A percentile compares a stretch with the other conserved stretches of the same genome.
Conservation (phyloP, 2,797 vertebrate genomes). For the Siniperca obscura region DNA sequence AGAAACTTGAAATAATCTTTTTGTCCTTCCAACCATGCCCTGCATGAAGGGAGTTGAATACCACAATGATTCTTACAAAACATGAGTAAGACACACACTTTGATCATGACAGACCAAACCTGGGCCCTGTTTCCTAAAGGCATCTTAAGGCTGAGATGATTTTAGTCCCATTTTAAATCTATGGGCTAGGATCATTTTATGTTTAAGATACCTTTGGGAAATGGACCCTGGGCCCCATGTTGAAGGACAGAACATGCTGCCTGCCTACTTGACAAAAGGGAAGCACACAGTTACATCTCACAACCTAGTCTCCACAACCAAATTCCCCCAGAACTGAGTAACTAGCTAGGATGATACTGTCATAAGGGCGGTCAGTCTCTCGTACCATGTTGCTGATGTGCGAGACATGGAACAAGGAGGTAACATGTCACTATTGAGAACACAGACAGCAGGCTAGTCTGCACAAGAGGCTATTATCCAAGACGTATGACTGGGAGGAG, state of each 20-base stretch:
- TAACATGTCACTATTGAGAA: constrained; percentile 27
- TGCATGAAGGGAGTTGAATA: not conserved
- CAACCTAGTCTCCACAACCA: not conserved
- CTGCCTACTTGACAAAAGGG: not conserved
- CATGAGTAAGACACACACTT: not conserved
- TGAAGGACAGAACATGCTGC: not conserved
- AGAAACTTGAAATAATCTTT: not conserved
- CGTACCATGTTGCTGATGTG: constrained; percentile 12
- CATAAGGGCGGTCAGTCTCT: not conserved
- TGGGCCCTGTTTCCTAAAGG: not conserved
- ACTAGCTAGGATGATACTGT: not conserved
- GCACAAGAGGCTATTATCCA: constrained; percentile 40
- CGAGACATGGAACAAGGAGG: not conserved
- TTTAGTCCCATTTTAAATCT: constrained; percentile 20
- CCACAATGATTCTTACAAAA: not conserved
- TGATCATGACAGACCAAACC: not conserved
- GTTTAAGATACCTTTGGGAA: not conserved
- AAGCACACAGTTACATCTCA: not conserved
- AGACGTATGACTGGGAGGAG: constrained; percentile 35
- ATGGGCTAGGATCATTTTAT: not conserved
- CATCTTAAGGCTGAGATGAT: not conserved
- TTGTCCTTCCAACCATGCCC: not conserved
- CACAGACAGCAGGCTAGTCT: constrained; percentile 15
- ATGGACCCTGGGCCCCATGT: not conserved
- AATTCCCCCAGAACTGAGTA: not conserved